These are phyloP conservation scores for Varecia variegata DNA, from an alignment of 2,797 vertebrate species.

Conservation along the genomic window DNA sequence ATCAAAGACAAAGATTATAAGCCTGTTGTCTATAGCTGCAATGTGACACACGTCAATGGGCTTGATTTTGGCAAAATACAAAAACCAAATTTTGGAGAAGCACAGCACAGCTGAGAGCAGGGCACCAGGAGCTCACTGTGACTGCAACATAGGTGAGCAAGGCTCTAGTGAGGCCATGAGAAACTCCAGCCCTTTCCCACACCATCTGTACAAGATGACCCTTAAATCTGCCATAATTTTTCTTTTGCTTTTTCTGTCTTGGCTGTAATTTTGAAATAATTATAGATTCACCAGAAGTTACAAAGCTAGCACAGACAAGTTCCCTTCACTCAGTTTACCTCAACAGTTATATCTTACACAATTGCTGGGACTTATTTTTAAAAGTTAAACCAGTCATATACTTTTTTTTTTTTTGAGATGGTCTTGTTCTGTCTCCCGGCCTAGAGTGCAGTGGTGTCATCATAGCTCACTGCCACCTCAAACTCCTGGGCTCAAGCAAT, in stretches of 20 bases:
- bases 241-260: not conserved
- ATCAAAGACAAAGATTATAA: not conserved
- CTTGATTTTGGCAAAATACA: not conserved
- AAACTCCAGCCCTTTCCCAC: not conserved
- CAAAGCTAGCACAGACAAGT: not conserved
- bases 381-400: not conserved
- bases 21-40: not conserved
- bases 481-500: not conserved
- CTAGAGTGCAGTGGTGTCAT: not conserved
- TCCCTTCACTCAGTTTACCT: not conserved
- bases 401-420: not conserved
- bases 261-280: slow-evolving; percentile 2
- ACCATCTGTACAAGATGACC: no score
- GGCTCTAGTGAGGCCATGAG: not conserved
- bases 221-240: not conserved
- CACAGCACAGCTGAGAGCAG: not conserved
- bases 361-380: not conserved
- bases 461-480: not conserved
- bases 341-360: not conserved
- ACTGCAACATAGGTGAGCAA: not conserved
- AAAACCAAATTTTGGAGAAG: not conserved
- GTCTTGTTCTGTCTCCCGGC: no score
- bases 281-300: not conserved
- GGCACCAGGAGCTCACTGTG: not conserved
- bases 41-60: not conserved